These are phyloP conservation scores for Tetranychus cinnabarinus DNA, from an alignment of 1,140 invertebrate species.

Conservation along the genomic window DNA sequence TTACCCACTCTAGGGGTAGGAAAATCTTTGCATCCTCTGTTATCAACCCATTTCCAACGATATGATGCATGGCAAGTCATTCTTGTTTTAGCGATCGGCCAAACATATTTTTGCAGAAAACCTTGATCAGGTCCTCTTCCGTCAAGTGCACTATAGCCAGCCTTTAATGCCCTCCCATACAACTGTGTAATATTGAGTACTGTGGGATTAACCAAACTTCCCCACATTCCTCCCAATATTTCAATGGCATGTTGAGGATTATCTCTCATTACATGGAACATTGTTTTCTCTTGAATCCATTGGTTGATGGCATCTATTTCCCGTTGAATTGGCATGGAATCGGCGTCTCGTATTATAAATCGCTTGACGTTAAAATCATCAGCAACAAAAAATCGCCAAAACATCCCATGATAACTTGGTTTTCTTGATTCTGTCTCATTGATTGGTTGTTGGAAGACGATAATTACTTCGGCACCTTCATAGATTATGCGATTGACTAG, in stretches of 20 bases:
- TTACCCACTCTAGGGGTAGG: neutral
- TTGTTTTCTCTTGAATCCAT: neutral
- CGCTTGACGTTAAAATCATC: neutral
- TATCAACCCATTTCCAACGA: neutral
- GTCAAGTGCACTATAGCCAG: neutral
- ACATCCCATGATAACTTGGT: neutral
- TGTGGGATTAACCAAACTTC: neutral
- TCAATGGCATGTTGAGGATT: neutral
- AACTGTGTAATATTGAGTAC: too few relatives aligned
- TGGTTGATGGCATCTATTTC: neutral
- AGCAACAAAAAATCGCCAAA: neutral
- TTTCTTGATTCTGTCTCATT: too few relatives aligned
- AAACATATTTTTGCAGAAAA: neutral
- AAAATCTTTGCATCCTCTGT: neutral
- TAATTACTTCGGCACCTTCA: neutral
- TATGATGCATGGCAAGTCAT: neutral
- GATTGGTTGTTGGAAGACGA: neutral
- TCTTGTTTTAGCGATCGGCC: neutral
- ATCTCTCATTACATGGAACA: neutral
- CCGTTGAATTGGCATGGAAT: neutral
- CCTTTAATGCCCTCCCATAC: neutral
- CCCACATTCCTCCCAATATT: neutral
- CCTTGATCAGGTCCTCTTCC: neutral
- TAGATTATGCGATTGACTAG: neutral
- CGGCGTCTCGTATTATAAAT: neutral